phyloP scores from a whole-genome alignment of 2,888 invertebrate species.

The Zootermopsis nevadensis region DNA sequence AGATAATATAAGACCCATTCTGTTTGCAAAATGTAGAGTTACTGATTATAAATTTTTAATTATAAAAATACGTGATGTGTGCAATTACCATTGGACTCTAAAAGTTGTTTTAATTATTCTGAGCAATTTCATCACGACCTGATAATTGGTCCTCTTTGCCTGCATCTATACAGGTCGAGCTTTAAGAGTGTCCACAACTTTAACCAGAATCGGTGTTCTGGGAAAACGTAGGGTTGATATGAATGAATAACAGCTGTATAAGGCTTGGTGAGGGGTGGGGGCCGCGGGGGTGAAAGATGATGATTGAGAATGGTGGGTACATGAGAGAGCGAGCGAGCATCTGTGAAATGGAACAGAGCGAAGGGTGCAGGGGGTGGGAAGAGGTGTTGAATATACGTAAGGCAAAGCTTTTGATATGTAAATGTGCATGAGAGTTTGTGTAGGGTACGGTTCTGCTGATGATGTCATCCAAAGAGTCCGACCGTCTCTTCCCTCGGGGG shows the following conservation, averaged over 20 bases:
- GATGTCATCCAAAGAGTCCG: constrained; percentile 28
- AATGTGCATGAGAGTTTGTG: constrained; percentile 18
- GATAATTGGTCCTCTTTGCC: not conserved
- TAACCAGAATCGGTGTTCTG: constrained; percentile 13
- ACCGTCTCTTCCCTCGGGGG: constrained; percentile 14
- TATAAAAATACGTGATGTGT: no score
- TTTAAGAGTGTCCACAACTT: not conserved
- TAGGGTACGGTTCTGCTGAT: not conserved
- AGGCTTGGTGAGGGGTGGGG: not conserved
- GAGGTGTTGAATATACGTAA: constrained; percentile 7
- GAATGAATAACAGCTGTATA: constrained; percentile 17
- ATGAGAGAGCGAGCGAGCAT: no score
- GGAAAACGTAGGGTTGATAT: not conserved
- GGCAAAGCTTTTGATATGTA: constrained; percentile 36
- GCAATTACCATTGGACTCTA: no score
- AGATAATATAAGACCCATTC: no score
- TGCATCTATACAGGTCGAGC: not conserved
- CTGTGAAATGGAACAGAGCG: constrained; percentile 9
- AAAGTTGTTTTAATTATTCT: not conserved
- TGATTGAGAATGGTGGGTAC: constrained; percentile 7
- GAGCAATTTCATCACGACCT: not conserved
- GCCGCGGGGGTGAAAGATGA: not conserved
- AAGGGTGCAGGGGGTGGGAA: not conserved
- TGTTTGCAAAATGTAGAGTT: no score
- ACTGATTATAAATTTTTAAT: no score